Conservation (phyloP, 2,888 invertebrate genomes). For the Yponomeuta plumbellus region DNA sequence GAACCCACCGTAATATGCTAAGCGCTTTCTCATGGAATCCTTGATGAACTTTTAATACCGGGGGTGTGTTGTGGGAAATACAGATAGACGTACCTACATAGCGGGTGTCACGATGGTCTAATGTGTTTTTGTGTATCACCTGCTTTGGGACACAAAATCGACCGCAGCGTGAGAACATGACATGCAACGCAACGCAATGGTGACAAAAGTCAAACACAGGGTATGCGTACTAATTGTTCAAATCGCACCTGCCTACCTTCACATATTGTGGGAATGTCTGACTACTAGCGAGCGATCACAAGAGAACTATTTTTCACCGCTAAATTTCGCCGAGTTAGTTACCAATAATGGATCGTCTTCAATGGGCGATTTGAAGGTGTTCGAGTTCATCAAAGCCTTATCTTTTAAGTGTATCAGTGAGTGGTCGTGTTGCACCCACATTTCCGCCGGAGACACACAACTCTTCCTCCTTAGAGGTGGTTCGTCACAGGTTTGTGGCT, state of each 20-base stretch:
- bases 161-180: slow-evolving; percentile 32
- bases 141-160: slow-evolving; percentile 4
- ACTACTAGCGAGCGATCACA: not conserved
- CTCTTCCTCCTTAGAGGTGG: slow-evolving; percentile 33
- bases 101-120: slow-evolving; percentile 13
- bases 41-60: not conserved
- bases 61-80: slow-evolving; percentile 15
- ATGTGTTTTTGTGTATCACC: slow-evolving; percentile 15
- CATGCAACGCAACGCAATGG: slow-evolving; percentile 28
- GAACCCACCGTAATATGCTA: slow-evolving; percentile 29
- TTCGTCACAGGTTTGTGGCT: slow-evolving; percentile 62
- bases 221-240: slow-evolving; percentile 47
- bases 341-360: not conserved
- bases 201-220: slow-evolving; percentile 54
- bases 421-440: slow-evolving; percentile 47
- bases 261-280: slow-evolving; percentile 16
- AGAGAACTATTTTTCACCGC: not conserved
- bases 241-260: slow-evolving; percentile 57
- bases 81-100: slow-evolving; percentile 3
- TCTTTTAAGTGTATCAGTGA: slow-evolving; percentile 18
- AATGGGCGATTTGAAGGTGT: not conserved
- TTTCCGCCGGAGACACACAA: slow-evolving; percentile 67
- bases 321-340: not conserved
- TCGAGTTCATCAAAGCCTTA: slow-evolving; percentile 3
- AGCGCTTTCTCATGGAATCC: slow-evolving; percentile 56